phyloP scores from a whole-genome alignment of 1,140 invertebrate genomes.

The Onthophagus taurus region DNA sequence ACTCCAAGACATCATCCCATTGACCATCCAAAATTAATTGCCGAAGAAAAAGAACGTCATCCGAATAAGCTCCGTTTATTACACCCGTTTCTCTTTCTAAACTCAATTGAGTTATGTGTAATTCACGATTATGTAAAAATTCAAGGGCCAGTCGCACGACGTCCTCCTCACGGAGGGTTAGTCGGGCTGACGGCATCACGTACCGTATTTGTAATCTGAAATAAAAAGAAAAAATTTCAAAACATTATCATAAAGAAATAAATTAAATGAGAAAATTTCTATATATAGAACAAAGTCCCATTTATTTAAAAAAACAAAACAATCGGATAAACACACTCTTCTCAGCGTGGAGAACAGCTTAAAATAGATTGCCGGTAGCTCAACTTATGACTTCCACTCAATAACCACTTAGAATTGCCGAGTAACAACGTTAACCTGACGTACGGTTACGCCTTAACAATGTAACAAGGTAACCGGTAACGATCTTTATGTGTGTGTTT shows the following conservation, averaged over 20 bases:
- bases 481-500: too few species aligned
- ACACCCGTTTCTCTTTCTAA: conserved; percentile 92
- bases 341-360: too few species aligned
- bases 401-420: too few species aligned
- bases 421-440: too few species aligned
- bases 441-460: too few species aligned
- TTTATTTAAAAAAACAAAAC: background rate
- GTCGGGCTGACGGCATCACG: conserved; percentile 71
- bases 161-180: conserved; percentile 81
- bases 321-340: too few species aligned
- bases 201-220: conserved; percentile 52
- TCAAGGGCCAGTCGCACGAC: conserved; percentile 84
- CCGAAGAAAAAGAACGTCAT: conserved; percentile 88
- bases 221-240: conserved; percentile 16
- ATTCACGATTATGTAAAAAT: conserved; percentile 82
- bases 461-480: too few species aligned
- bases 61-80: conserved; percentile 83
- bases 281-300: background rate
- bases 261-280: background rate
- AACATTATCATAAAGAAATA: background rate
- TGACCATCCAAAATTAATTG: conserved; percentile 94
- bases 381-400: too few species aligned
- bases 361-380: too few species aligned
- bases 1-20: conserved; percentile 96
- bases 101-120: conserved; percentile 85